Base-by-base conservation (phyloP, 2,797 vertebrate species). In the Hyperoplus immaculatus region DNA sequence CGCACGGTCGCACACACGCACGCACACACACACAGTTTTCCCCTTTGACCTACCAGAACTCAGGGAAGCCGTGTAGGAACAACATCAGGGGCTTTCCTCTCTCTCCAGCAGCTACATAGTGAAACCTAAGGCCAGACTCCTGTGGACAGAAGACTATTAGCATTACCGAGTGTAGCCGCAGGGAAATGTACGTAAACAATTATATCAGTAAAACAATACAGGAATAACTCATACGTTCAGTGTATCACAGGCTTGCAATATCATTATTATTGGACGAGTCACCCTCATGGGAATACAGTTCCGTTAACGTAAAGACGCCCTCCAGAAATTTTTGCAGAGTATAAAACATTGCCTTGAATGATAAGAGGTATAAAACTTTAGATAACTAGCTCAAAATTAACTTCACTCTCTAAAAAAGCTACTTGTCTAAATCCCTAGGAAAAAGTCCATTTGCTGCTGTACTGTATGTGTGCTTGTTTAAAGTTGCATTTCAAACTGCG, bases 121-220 rank as follows among this genome's bases (percentile, higher is more conserved):
- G 98, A 89, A 99, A 99, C 91, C 98, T 95, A 82, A 99, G 93
- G 66, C 98, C 98, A 0, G 98, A 99, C 90, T 99, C 98, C 98
- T 99, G 87, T 29, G 6, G 36, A 9, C 42, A 56, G 63, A 21
- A 75, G 66, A 62, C 43, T 39, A 58, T 46, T 18, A 36, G 47
- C 47, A 6, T 43, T 41, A 53, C 42, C n/a, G 39, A 59, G 49
- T 4, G 21, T 0, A 39, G 50, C 15, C 3, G 10, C 5, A 8
- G 13, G 50, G 10, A 51, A 57, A 56, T 42, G 50, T 69, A 18
- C 8, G 50, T 4, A 42, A 3, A 15, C 9, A n/a, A 65, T 69
- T n/a, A 82, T n/a, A 78, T 54, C 4, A 38, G 12, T 10, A 21
- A 59, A 62, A 59, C 41, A 56, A 49, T 4, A 45, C 4, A 36